Evolutionary conservation across 2,113 vertebrate species (phyloP).

Genomic region (Antechinus stuartii): DNA sequence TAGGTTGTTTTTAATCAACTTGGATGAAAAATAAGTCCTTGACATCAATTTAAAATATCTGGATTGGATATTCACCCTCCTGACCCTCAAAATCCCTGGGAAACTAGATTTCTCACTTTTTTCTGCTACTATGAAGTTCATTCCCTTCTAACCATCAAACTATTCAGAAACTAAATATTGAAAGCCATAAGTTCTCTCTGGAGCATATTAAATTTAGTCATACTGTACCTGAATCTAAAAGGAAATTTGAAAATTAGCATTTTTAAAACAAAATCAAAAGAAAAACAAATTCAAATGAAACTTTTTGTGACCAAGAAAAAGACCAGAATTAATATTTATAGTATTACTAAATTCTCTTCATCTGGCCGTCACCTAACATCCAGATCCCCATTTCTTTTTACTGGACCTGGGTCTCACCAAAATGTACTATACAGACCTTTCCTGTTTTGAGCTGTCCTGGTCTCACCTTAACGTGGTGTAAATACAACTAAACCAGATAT

Average conservation of each 20-base stretch:
- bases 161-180: constrained; percentile 35
- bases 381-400: constrained; percentile 38
- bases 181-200: constrained; percentile 22
- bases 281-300: constrained; percentile 58
- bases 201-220: constrained; percentile 46
- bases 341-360: constrained; percentile 38
- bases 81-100: background rate
- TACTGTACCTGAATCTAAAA: constrained; percentile 39
- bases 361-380: constrained; percentile 21
- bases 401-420: background rate
- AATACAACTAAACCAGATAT: constrained; percentile 41
- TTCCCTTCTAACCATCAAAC: constrained; percentile 19
- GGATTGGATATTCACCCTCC: background rate
- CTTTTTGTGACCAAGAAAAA: constrained; percentile 55
- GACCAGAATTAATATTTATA: constrained; percentile 55
- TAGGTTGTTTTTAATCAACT: background rate
- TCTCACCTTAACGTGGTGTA: constrained; percentile 13
- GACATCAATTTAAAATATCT: background rate
- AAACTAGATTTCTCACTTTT: constrained; percentile 1
- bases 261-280: constrained; percentile 58
- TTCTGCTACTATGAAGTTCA: background rate
- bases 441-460: constrained; percentile 6
- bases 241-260: constrained; percentile 44
- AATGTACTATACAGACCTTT: background rate
- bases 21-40: background rate